phyloP scores from a whole-genome alignment of 2,888 invertebrate genomes.

The Drosophila limbata region DNA sequence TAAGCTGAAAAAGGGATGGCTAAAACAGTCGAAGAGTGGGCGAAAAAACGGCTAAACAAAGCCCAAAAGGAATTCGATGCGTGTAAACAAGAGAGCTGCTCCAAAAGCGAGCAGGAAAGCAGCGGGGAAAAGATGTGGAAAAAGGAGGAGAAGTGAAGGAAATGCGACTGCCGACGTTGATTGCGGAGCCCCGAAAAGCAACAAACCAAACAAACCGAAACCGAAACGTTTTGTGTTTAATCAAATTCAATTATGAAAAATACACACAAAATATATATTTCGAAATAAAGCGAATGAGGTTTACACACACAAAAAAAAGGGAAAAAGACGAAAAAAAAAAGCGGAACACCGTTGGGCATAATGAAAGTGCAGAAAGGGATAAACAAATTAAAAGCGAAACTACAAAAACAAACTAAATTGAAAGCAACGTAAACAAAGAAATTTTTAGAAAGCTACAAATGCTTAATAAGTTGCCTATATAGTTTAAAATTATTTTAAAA shows the following conservation, averaged over 20 bases:
- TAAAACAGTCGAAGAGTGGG: not conserved
- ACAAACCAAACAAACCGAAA: slow-evolving; percentile 52
- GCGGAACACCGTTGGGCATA: not conserved
- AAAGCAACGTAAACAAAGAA: not conserved
- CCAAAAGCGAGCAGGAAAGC: not conserved
- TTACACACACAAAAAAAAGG: slow-evolving; percentile 9
- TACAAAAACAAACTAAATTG: not conserved
- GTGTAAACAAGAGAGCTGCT: slow-evolving; percentile 41
- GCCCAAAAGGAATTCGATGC: slow-evolving; percentile 53
- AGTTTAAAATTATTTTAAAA: no score
- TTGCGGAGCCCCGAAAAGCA: slow-evolving; percentile 40
- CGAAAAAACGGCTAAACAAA: slow-evolving; percentile 22
- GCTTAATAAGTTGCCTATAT: not conserved
- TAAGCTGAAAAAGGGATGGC: slow-evolving; percentile 1
- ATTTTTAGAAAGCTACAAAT: not conserved
- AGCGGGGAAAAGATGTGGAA: not conserved
- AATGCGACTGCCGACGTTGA: slow-evolving; percentile 18
- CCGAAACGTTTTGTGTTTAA: slow-evolving; percentile 59
- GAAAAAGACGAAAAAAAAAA: not conserved
- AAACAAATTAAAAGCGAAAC: not conserved
- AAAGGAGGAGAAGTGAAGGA: not conserved
- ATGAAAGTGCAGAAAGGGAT: not conserved
- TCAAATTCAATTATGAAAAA: slow-evolving; percentile 75
- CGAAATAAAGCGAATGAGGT: not conserved
- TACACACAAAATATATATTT: slow-evolving; percentile 40